phyloP scores from a whole-genome alignment of 2,888 invertebrate genomes.

The Gonocerus acuteangulatus region DNA sequence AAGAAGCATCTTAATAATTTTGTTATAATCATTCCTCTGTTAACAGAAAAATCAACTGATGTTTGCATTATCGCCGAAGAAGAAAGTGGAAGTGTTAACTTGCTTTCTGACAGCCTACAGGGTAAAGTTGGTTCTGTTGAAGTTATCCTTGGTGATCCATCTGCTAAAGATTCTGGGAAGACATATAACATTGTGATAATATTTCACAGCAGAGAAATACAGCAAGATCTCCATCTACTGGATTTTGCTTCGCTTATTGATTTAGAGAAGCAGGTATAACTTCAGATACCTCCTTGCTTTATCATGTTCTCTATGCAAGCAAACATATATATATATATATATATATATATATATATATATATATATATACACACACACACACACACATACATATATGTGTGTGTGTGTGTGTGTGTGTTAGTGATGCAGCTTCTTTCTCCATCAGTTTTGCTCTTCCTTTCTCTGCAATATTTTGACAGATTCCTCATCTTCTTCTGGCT shows the following conservation, averaged over 20 bases:
- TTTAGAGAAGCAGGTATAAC: slow-evolving; percentile 38
- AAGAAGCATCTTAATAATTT: too few species aligned
- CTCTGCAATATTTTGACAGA: too few species aligned
- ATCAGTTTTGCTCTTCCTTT: too few species aligned
- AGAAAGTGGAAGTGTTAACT: slow-evolving; percentile 35
- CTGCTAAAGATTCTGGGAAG: slow-evolving; percentile 13
- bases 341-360: background rate
- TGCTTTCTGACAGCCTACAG: slow-evolving; percentile 35
- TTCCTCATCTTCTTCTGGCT: too few species aligned
- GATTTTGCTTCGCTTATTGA: slow-evolving; percentile 39
- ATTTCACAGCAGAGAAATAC: slow-evolving; percentile 39
- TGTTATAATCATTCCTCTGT: too few species aligned
- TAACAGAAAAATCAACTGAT: slow-evolving; percentile 36
- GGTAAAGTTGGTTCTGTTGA: slow-evolving; percentile 35
- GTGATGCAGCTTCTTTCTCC: too few species aligned
- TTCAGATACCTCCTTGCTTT: background rate
- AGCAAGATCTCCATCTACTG: slow-evolving; percentile 38
- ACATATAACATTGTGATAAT: slow-evolving; percentile 39
- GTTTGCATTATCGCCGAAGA: slow-evolving; percentile 39
- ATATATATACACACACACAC: background rate
- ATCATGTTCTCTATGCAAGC: too few species aligned
- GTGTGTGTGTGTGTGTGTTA: too few species aligned
- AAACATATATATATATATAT: too few species aligned
- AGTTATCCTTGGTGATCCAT: slow-evolving; percentile 30
- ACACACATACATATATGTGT: background rate